These are phyloP conservation scores for Scolopax mira DNA, from an alignment of 2,113 vertebrate species.

Conservation along the genomic window DNA sequence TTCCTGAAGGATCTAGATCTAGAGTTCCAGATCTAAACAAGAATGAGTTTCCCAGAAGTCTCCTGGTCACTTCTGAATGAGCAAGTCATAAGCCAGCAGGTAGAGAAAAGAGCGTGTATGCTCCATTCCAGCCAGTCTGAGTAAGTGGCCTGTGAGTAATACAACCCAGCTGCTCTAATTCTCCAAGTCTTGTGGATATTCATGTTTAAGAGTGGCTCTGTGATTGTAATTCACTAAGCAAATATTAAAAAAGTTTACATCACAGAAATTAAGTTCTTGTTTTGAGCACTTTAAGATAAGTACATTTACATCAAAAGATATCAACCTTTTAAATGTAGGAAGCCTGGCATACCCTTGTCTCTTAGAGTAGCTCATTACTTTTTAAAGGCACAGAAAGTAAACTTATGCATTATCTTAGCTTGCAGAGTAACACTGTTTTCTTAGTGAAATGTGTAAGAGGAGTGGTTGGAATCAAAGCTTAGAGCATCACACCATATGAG, in stretches of 20 bases:
- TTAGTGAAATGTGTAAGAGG: background rate
- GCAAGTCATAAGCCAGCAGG: background rate
- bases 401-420: background rate
- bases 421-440: background rate
- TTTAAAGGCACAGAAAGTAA: background rate
- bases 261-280: background rate
- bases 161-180: background rate
- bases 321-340: background rate
- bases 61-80: background rate
- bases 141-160: background rate
- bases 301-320: background rate
- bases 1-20: too few relatives aligned
- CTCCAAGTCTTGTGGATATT: background rate
- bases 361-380: constrained; percentile 1
- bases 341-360: background rate
- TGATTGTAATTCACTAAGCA: background rate
- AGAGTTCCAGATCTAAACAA: background rate
- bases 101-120: background rate
- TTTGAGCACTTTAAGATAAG: background rate
- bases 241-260: background rate
- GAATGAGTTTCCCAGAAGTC: background rate
- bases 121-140: background rate
- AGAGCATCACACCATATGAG: background rate
- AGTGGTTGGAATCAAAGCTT: background rate
- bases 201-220: background rate